A percentile compares a stretch with the other conserved stretches of the same genome.
Conservation (phyloP, 2,797 vertebrate genomes). For the Lacerta viridis region DNA sequence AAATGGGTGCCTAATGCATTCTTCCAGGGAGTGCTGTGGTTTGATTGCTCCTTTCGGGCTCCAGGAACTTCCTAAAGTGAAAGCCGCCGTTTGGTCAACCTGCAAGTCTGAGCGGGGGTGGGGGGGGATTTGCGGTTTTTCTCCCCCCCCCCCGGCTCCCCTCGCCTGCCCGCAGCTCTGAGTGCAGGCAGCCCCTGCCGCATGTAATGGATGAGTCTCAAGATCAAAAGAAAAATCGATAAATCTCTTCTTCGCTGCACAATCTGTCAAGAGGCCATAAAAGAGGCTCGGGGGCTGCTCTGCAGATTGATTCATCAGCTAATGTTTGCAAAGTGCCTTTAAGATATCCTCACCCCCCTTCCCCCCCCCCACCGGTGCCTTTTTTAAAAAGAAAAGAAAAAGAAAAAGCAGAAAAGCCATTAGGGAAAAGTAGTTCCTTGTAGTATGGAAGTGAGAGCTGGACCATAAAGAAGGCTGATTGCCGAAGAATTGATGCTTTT, state of each 20-base stretch:
- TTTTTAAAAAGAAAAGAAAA: no score
- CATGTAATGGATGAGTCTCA: background rate
- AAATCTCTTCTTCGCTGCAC: background rate
- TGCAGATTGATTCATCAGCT: conserved; percentile 22
- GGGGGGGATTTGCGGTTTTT: background rate
- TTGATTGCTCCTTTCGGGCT: background rate
- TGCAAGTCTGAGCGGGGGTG: background rate
- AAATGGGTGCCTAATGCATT: background rate
- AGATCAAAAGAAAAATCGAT: background rate
- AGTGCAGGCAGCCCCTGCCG: background rate
- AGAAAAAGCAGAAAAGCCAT: background rate
- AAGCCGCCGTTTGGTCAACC: background rate
- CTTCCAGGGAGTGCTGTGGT: background rate
- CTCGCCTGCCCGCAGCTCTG: background rate
- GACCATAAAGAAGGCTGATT: no score
- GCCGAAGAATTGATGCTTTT: no score
- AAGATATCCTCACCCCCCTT: background rate
- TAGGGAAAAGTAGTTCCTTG: background rate
- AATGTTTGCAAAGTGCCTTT: conserved; percentile 21
- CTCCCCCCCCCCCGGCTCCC: no score
- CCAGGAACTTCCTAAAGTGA: background rate
- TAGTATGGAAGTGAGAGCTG: no score
- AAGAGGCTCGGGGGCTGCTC: background rate
- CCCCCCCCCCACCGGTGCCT: no score
- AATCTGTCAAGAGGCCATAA: background rate